Evolutionary conservation across 2,797 vertebrate genomes (phyloP).

Genomic region (Lophotriccus pileatus): DNA sequence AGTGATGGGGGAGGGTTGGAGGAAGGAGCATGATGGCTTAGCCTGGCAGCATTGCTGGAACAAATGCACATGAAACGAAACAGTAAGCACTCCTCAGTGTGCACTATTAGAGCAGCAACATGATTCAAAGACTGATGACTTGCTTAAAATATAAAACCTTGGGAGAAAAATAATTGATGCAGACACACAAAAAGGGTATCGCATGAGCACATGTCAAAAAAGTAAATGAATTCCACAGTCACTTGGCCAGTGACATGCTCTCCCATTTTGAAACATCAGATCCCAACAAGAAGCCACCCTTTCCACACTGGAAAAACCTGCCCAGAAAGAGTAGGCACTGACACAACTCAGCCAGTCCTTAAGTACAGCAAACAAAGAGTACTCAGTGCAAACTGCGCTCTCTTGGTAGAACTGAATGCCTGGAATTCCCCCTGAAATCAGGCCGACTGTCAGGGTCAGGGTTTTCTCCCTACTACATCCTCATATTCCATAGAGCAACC

Average conservation of each 20-base stretch:
- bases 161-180: not conserved
- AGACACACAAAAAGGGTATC: not conserved
- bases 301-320: not conserved
- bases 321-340: not conserved
- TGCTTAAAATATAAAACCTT: not conserved
- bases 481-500: not conserved
- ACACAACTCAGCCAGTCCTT: not conserved
- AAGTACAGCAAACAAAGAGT: not conserved
- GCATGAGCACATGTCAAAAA: not conserved
- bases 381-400: not conserved
- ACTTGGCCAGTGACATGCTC: not conserved
- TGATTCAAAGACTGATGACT: not conserved
- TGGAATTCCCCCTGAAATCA: not conserved
- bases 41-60: not conserved
- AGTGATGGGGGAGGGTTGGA: not conserved
- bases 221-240: not conserved
- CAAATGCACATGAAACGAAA: not conserved
- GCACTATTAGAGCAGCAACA: not conserved
- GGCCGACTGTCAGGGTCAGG: not conserved
- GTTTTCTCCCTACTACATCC: not conserved
- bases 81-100: not conserved
- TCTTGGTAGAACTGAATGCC: not conserved
- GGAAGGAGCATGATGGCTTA: not conserved
- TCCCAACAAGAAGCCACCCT: not conserved
- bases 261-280: not conserved